phyloP scores from a whole-genome alignment of 37 sponge, comb jelly and placozoan genomes.

The Trichoplax adhaerens region DNA sequence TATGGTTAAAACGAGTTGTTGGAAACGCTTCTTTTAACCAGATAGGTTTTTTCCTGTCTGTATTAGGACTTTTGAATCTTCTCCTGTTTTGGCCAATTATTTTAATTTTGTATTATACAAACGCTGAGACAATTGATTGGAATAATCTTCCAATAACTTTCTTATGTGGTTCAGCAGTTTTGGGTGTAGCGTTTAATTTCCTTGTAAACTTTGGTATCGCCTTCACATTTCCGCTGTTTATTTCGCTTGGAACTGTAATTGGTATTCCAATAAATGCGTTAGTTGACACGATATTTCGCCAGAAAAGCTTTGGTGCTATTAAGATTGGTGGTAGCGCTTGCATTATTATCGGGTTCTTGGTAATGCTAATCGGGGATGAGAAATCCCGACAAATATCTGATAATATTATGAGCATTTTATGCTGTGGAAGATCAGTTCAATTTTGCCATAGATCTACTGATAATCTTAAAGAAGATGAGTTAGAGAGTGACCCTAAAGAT shows the following conservation, averaged over 20 bases:
- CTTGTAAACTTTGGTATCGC: conserved; percentile 82
- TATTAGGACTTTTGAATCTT: conserved; percentile 45
- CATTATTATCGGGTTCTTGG: conserved; percentile 50
- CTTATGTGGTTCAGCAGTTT: conserved; percentile 26
- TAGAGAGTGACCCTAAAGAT: too few species aligned
- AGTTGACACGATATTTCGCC: conserved; percentile 32
- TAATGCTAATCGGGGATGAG: conserved; percentile 25
- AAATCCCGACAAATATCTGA: too few species aligned
- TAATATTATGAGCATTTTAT: too few species aligned
- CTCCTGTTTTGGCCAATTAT: conserved; percentile 50
- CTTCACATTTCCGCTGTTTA: conserved; percentile 77
- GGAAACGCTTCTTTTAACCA: conserved; percentile 59
- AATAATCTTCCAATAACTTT: conserved; percentile 42
- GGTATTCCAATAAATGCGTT: conserved; percentile 78
- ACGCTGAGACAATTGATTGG: conserved; percentile 22
- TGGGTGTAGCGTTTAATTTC: conserved; percentile 57
- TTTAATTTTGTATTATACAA: conserved; percentile 27
- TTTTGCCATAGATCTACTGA: too few species aligned
- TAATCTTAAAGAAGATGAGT: too few species aligned
- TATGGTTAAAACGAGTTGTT: conserved; percentile 43
- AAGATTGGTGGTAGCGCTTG: conserved; percentile 42
- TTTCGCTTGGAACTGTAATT: conserved; percentile 71
- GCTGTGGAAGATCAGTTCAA: too few species aligned
- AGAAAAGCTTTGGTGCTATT: conserved; percentile 14
- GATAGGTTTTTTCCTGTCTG: conserved; percentile 59